Evolutionary conservation across 2,113 vertebrate species (phyloP).

Genomic region (Argyrosomus japonicus): DNA sequence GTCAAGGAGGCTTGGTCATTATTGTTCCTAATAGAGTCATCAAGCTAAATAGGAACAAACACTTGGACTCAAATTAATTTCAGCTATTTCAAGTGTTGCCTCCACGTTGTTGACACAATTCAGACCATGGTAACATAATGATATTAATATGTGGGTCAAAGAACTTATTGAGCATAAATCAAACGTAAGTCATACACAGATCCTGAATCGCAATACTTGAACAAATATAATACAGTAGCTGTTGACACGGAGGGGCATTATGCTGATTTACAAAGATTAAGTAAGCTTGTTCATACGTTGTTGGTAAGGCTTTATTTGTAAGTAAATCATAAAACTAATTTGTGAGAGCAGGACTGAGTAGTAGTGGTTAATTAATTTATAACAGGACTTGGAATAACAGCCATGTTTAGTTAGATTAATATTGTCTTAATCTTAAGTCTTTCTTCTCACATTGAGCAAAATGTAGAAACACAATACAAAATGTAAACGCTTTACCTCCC

Average conservation of each 20-base stretch:
- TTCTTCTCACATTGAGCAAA: neutral
- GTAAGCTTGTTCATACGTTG: neutral
- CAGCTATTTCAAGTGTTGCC: slow-evolving; percentile 3
- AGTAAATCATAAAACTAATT: neutral
- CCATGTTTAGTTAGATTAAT: neutral
- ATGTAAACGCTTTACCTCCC: neutral
- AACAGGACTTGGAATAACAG: neutral
- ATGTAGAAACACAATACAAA: neutral
- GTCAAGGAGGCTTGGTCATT: neutral
- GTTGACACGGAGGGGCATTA: neutral
- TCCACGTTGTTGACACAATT: neutral
- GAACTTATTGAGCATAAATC: neutral
- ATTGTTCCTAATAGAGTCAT: slow-evolving; percentile 1
- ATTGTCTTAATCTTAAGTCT: neutral
- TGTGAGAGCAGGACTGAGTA: neutral
- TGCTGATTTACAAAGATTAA: neutral
- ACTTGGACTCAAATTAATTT: slow-evolving; percentile 28
- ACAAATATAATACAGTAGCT: neutral
- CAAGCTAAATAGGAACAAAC: slow-evolving; percentile 8
- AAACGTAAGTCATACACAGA: neutral
- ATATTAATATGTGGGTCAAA: neutral
- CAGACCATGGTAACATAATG: neutral
- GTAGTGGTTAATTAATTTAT: neutral
- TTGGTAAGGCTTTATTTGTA: neutral
- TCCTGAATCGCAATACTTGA: neutral